Base-by-base conservation (phyloP, 2,797 vertebrate species). In the Syngnathus acus region DNA sequence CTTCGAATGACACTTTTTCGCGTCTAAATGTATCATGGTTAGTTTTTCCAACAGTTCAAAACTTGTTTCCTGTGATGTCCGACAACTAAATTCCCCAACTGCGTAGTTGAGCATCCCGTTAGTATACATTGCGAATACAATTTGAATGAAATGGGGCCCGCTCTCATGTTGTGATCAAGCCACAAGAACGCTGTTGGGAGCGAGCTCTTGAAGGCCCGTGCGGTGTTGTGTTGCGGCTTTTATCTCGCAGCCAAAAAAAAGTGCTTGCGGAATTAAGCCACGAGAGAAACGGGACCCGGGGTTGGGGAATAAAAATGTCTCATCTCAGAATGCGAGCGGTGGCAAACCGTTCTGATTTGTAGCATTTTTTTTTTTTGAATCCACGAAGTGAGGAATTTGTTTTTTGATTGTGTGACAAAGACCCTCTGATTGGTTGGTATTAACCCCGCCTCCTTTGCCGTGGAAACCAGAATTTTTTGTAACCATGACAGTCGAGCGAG, bases 141-240 rank as follows among this genome's bases (percentile, higher is more conserved):
- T 62, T 62, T 45, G 60, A 40, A 62, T 62, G 13, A 45, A 62
- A 62, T 23, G 16, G 26, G 32, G 37, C n/a, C 57, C 37, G 38
- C 57, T 59, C 38, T 40, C 37, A 59, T 59, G 39, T 39, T 39
- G 39, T 59, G 57, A 59, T 59, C 37, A 39, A 59, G 57, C 37
- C 17, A 10, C 37, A 17, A 9, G 37, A 32, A 40, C 14, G 10
- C 57, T 40, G 57, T 11, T 39, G 57, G 57, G 57, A 59, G 16
- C 48, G 48, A 51, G 50, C n/a, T 48, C 16, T 17, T 48, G 14
- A 19, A 48, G 47, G 47, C 47, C 6, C 16, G 16, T 32, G 47
- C 14, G 16, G 6, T 16, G 1, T 32, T 32, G 47, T 48, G n/a
- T 51, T 21, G 26, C 26, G 55, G 26, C 55, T 37, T 57, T 57